Evolutionary conservation across 2,797 vertebrate genomes (phyloP), one percentile per base, ranked within the genome.

Genomic region (Pagetopsis macropterus): DNA sequence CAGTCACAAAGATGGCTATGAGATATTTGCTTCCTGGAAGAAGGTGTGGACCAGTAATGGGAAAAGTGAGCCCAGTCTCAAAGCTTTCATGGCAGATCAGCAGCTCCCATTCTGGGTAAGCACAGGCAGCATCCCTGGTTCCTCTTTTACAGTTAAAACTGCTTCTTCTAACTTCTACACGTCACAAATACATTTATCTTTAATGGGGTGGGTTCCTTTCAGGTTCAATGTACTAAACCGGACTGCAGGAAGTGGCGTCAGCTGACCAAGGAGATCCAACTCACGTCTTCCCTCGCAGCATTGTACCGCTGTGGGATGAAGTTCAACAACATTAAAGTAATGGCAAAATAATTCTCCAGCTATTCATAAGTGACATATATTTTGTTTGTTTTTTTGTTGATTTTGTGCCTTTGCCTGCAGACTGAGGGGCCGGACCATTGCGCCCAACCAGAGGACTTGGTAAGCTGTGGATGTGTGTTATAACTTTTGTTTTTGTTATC

Each of bases 1-100:
- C 78, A 99, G 98, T 89, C 98, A 99, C 91, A 99, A 99, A 92
- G 98, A 99, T 59, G 98, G 98, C 59, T 99, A 98, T 75, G 98
- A 98, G 73, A 97, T 91, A 54, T 99, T 97, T 2, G 94, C 94
- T 44, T 90, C 94, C 0, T 99, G 98, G 98, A 99, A 98, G 91
- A 97, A 96, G 82, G 94, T 97, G 75, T 99, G 98, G 98, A 99
- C 97, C 3, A 96, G 96, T 81, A 99, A 99, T 37, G 98, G 98
- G 50, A 99, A 99, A 93, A 98, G 96, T 43, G 98, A 99, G 80
- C 98, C 98, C 16, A 99, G 97, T 87, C 96, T 97, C 16, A 99
- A 99, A 92, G 98, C 98, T 16, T 99, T 98, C 89, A 99, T 99
- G 98, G 97, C 98, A 8, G 98, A 99, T 88, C 98, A 99, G 81